phyloP scores from a whole-genome alignment of 2,113 vertebrate species.

The Serilophus lunatus region DNA sequence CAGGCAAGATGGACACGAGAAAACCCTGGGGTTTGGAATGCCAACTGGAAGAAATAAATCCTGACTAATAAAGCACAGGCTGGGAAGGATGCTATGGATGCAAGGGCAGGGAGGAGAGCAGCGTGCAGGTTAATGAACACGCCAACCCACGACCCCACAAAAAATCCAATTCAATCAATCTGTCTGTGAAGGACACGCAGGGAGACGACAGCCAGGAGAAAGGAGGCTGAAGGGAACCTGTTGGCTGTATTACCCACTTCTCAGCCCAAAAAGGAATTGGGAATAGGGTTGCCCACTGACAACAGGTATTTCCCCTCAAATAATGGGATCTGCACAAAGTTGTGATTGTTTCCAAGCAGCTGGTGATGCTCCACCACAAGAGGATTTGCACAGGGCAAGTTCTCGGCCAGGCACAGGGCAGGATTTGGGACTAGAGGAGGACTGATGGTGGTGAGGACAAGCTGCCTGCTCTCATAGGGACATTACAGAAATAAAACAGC shows the following conservation, averaged over 20 bases:
- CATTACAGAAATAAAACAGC: neutral
- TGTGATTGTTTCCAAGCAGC: neutral
- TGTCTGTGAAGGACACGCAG: neutral
- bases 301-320: neutral
- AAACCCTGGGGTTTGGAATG: neutral
- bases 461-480: neutral
- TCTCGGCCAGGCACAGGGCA: accelerated
- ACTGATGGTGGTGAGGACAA: neutral
- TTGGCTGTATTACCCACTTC: neutral
- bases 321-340: neutral
- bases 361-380: accelerated
- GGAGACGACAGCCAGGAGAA: accelerated
- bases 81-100: neutral
- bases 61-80: neutral
- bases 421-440: neutral
- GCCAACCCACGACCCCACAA: neutral
- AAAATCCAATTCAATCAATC: neutral
- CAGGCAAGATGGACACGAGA: neutral
- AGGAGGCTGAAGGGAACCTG: neutral
- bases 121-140: neutral
- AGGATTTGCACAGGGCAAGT: neutral
- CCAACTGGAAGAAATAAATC: slow-evolving; percentile 4
- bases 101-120: neutral
- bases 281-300: accelerated
- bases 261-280: neutral